These are phyloP conservation scores for Amia ocellicauda DNA, from an alignment of 2,113 vertebrate species.

Conservation along the genomic window DNA sequence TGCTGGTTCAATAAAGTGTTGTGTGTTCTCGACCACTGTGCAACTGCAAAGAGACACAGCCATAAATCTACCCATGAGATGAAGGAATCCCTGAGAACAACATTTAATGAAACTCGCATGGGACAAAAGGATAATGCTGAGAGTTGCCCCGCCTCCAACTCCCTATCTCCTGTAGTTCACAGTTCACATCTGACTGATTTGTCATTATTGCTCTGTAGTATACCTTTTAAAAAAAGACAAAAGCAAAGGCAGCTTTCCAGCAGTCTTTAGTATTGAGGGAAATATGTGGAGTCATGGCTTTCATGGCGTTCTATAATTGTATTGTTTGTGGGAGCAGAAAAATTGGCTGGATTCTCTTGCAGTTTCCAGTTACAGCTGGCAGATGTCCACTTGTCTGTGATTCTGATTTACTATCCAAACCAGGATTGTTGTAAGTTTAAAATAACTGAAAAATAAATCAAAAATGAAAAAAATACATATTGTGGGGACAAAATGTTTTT, in stretches of 20 bases:
- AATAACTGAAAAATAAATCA: conserved; percentile 26
- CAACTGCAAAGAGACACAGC: not conserved
- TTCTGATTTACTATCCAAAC: conserved; percentile 46
- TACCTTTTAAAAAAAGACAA: conserved; percentile 9
- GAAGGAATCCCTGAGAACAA: not conserved
- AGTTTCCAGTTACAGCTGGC: conserved; percentile 48
- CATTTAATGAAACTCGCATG: not conserved
- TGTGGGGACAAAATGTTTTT: conserved; percentile 31
- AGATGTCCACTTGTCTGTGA: conserved; percentile 50
- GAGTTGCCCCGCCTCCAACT: too few species aligned
- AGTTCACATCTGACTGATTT: too few species aligned
- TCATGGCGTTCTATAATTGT: not conserved
- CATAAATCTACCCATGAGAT: not conserved
- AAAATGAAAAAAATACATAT: conserved; percentile 22
- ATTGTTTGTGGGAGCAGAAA: conserved; percentile 11
- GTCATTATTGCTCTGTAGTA: too few species aligned
- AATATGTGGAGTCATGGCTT: conserved; percentile 2
- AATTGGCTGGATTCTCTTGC: conserved; percentile 40
- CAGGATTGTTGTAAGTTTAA: conserved; percentile 19
- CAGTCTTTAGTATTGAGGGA: conserved; percentile 13
- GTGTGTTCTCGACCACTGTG: not conserved
- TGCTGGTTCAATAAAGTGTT: too few species aligned
- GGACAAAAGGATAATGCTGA: too few species aligned
- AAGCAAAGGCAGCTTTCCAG: conserved; percentile 23
- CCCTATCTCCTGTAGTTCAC: too few species aligned